Evolutionary conservation across 2,888 invertebrate genomes (phyloP).

Genomic region (Melanargia galathea): DNA sequence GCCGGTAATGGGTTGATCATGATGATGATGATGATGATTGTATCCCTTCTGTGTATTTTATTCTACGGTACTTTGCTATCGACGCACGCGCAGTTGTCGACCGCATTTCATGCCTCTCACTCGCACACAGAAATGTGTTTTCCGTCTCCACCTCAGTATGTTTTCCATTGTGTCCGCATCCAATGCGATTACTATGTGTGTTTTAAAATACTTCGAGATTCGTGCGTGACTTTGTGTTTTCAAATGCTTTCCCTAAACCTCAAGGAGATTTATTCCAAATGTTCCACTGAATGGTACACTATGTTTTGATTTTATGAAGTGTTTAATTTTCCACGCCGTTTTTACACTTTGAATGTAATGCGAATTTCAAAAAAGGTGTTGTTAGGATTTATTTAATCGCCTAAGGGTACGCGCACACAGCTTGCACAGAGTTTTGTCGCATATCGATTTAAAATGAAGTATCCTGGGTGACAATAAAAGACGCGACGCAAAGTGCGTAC

Average conservation of each 20-base stretch:
- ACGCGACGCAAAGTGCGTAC: no score
- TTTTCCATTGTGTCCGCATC: slow-evolving; percentile 4
- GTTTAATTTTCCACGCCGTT: background rate
- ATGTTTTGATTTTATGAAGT: background rate
- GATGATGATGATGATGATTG: background rate
- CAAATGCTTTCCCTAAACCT: background rate
- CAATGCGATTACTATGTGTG: background rate
- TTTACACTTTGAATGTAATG: no score
- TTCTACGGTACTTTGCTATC: slow-evolving; percentile 51
- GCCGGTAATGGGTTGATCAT: no score
- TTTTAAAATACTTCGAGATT: slow-evolving; percentile 6
- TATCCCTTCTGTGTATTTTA: slow-evolving; percentile 7
- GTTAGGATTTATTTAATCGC: no score
- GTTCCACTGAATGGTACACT: slow-evolving; percentile 5
- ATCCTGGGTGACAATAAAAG: no score
- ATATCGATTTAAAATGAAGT: no score
- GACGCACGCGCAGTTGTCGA: slow-evolving; percentile 42
- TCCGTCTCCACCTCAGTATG: slow-evolving; percentile 17
- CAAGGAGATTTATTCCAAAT: background rate
- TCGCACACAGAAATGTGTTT: slow-evolving; percentile 52
- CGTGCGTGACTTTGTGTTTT: background rate
- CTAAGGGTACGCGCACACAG: no score
- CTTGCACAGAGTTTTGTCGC: no score
- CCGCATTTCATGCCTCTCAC: slow-evolving; percentile 59
- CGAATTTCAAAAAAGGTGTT: no score